Evolutionary conservation across 2,113 vertebrate species (phyloP), one percentile per base, ranked within the genome.

Genomic region (Cathartes aura): DNA sequence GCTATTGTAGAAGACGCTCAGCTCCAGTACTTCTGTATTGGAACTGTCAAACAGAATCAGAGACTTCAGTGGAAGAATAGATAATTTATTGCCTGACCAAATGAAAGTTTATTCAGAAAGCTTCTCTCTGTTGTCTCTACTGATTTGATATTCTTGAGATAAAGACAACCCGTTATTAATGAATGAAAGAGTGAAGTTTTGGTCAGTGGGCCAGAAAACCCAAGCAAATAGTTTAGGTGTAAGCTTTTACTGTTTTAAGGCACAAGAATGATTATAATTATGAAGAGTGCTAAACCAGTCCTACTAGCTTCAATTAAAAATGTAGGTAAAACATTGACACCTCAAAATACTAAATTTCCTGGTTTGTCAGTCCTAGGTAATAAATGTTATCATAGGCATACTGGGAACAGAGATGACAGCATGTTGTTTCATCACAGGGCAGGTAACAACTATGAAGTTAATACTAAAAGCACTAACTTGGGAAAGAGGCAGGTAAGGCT

Each of bases 221-320:
- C 16, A 93, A 88, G 32, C 29, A 79, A 78, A 53, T 34, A 47
- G 13, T 81, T 83, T 7, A 70, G 23, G 12, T 87, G 60, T 34
- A 90, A 89, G 52, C 42, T 76, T 89, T 74, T 75, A 82, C 81
- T 76, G 48, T 13, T 93, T 76, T 91, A 96, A 94, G 82, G 86
- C 86, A 96, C 75, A 89, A 64, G 42, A 90, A 89, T 58, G 3
- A 47, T 80, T 60, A 7, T 9, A 75, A 45, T 76, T 26, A 72
- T 36, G 36, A 89, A 55, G 16, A 70, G 29, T 34, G 55, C 42
- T 63, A 76, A 83, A 76, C 32, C 40, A 56, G 38, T 62, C n/a
- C 43, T 71, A 66, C 29, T 59, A 84, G 42, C 48, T 82, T 64
- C 30, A 72, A 80, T 75, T 53, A 47, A 82, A 92, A 94, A 59